Conservation (phyloP, 2,888 invertebrate genomes). For the Oscheius sp. region DNA sequence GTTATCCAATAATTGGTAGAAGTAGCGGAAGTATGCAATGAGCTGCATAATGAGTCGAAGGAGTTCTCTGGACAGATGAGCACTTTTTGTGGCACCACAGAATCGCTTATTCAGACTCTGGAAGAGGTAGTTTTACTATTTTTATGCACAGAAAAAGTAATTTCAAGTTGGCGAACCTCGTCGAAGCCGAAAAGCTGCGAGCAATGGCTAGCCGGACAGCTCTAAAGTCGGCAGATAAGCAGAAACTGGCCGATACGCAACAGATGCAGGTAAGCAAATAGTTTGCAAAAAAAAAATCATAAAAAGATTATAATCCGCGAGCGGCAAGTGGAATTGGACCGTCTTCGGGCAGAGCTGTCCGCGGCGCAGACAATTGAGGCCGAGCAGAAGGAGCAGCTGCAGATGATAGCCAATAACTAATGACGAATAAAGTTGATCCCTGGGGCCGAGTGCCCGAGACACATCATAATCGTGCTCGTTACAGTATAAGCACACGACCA, state of each 20-base stretch:
- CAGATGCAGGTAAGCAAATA: conserved; percentile 40
- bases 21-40: conserved; percentile 33
- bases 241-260: conserved; percentile 35
- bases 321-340: conserved; percentile 43
- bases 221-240: conserved; percentile 36
- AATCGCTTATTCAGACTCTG: conserved; percentile 31
- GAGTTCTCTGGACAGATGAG: conserved; percentile 29
- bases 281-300: not conserved
- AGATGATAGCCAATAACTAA: conserved; percentile 31
- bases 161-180: conserved; percentile 36
- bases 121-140: conserved; percentile 33
- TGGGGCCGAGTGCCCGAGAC: not conserved
- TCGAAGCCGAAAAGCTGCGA: conserved; percentile 39
- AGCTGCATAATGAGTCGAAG: conserved; percentile 36
- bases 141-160: not conserved
- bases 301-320: conserved; percentile 43
- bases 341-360: conserved; percentile 40
- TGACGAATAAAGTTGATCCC: too few relatives aligned
- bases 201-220: conserved; percentile 37
- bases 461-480: conserved; percentile 33
- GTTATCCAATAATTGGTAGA: conserved; percentile 5
- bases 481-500: conserved; percentile 31
- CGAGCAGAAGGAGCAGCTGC: conserved; percentile 36
- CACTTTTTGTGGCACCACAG: conserved; percentile 33
- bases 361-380: conserved; percentile 38